Evolutionary conservation across 1,140 invertebrate genomes (phyloP), one percentile per base, ranked within the genome.

Genomic region (Zaprionus nigranus): DNA sequence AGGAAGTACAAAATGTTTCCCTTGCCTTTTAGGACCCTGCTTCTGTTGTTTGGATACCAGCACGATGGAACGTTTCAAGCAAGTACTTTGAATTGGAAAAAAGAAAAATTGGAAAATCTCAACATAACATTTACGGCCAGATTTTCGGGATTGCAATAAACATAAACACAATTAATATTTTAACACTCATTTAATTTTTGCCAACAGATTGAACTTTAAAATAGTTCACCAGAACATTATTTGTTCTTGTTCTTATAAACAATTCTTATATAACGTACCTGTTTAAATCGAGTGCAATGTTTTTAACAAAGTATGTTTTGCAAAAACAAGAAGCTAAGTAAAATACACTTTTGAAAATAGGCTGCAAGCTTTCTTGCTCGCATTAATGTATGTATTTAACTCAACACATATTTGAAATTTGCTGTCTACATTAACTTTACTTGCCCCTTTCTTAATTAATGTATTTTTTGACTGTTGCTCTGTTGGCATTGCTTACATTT

Each of bases 371-470:
- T 43, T 43, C 40, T n/a, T 17, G 6, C 7, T 17, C 5, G 15
- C n/a, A 43, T 43, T 15, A 6, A 43, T 5, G 2, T 17, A 7
- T 7, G n/a, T 43, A 43, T 43, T n/a, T 7, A 43, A 43, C 7
- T 43, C n/a, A 17, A 43, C 3, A 17, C 15, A 24, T 20, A 6
- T 38, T 75, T 82, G 26, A 70, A 73, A 78, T 87, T 80, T 66
- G 80, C 60, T 60, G 78, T 70, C 68, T 83, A 65, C 74, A 88
- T 87, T 87, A 78, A 88, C 78, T 69, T 75, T 60, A 51, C 53
- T 17, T 58, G 78, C 74, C 81, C 84, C 73, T 87, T 84, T 70
- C 65, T 65, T 81, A 84, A 84, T 88, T 81, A 67, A 81, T 84
- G 67, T 74, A 51, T 65, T 81, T 71, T 61, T 78, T 72, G 56